Evolutionary conservation across 2,797 vertebrate genomes (phyloP), one percentile per base, ranked within the genome.

Genomic region (Coranthus polyacanthus): DNA sequence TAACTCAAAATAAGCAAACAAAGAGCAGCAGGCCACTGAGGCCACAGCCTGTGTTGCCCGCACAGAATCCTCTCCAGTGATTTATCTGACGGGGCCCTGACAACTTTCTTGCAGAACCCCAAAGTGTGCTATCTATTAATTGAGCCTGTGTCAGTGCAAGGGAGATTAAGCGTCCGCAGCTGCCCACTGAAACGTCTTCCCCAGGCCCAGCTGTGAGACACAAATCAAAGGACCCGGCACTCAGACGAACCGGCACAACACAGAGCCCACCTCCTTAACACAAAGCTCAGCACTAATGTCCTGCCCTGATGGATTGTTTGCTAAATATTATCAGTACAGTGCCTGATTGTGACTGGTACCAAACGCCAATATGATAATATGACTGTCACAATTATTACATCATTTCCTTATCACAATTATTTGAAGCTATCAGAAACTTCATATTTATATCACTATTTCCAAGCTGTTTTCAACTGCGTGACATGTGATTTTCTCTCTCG

Each of bases 101-200:
- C 92, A 94, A 92, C 90, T 93, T 93, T 93, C 88, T 85, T 89
- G 85, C 91, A 86, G 90, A 90, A 89, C 92, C 90, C 87, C 89
- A 93, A 90, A 92, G 88, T 91, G 88, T 72, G 83, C 89, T 85
- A 91, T 94, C 91, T 92, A 92, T 93, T 94, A 94, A 94, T 93
- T 93, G 89, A 91, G 90, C 86, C 83, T 67, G 90, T 93, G 92
- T 94, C 93, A 94, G 91, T 81, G 70, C 55, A 54, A 79, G 75
- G 73, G 90, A 94, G 93, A 94, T 94, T 92, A 94, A 94, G 91
- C 86, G 72, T 89, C 88, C 78, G 75, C 94, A 94, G 94, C 92
- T 94, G 93, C 91, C 92, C 87, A 78, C 82, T 84, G 84, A 91
- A 92, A 91, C 63, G 77, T 83, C 85, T 83, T 85, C 86, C 79